Base-by-base conservation (phyloP, 2,888 invertebrate species). In the Notodonta dromedarius region DNA sequence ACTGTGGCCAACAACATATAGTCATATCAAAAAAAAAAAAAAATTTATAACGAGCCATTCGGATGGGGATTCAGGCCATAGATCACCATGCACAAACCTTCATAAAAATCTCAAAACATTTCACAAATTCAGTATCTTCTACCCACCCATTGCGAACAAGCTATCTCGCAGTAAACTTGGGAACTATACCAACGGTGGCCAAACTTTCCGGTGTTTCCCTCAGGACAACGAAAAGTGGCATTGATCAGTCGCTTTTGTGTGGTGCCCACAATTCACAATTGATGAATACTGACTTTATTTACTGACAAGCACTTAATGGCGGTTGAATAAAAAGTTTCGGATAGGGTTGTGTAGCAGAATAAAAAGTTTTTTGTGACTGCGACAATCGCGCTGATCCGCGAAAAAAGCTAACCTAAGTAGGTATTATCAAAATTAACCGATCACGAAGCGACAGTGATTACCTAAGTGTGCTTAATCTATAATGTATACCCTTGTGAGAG, bases 161-260 rank as follows among this genome's bases (percentile, higher is more conserved):
- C 32, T 24, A 32, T 13, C 11, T 24, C 4, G 14, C 14, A 63
- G 57, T 60, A 65, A 59, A 67, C 66, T 71, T 62, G 32, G 35
- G 58, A 74, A 70, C 74, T 71, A 74, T 71, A 61, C 60, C 63
- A 64, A 63, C 44, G 44, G 60, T 61, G 52, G 55, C 57, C 56
- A 64, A 74, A 74, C 67, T 74, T 74, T 69, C 51, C 62, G 64
- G 64, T 8, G 54, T 24, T 62, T 66, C 70, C 75, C 52, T 12
- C 39, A 67, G 74, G 68, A 66, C 58, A 46, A 57, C 67, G 66
- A 72, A 73, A 77, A 70, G 63, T 69, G 63, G 66, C 69, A 73
- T 66, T 68, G 71, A 76, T 77, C 72, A 72, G 64, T 51, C 50
- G 59, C 72, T 63, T 75, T 75, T 77, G 75, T 76, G 66, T 58